These are phyloP conservation scores for Diachasmimorpha longicaudata DNA, from an alignment of 1,140 invertebrate species.

Conservation along the genomic window DNA sequence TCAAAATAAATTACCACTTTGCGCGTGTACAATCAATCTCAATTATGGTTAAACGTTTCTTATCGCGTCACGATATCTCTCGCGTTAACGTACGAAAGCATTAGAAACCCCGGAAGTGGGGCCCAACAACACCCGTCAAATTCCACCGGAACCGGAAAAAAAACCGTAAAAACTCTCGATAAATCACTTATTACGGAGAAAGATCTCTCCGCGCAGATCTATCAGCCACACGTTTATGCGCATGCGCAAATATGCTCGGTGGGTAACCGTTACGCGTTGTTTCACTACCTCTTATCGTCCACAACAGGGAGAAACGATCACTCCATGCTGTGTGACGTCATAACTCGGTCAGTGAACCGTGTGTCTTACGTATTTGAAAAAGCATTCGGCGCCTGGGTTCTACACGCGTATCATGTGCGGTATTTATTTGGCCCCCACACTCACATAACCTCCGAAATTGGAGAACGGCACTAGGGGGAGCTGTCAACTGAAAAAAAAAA, in stretches of 20 bases:
- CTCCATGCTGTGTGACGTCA: slow-evolving; percentile 41
- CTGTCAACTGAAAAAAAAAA: neutral
- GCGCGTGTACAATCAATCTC: neutral
- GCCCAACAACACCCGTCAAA: slow-evolving; percentile 23
- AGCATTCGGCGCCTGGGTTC: slow-evolving; percentile 45
- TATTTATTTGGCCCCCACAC: neutral
- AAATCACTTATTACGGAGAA: neutral
- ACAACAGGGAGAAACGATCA: slow-evolving; percentile 7
- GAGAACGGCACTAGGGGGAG: neutral
- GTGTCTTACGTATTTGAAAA: slow-evolving; percentile 49
- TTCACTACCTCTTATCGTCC: slow-evolving; percentile 1
- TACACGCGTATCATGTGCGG: slow-evolving; percentile 1
- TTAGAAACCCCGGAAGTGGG: slow-evolving; percentile 29
- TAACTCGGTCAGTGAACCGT: slow-evolving; percentile 53
- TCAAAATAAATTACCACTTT: neutral
- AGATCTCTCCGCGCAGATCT: neutral
- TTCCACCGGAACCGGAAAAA: slow-evolving; percentile 1
- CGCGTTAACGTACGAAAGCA: slow-evolving; percentile 30
- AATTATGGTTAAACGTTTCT: neutral
- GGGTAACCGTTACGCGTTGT: slow-evolving; percentile 17
- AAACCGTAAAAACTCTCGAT: neutral
- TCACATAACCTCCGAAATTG: neutral
- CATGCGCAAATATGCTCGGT: neutral
- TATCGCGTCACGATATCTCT: slow-evolving; percentile 31
- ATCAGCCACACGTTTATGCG: neutral